Evolutionary conservation across 2,113 vertebrate species (phyloP), one percentile per base, ranked within the genome.

Genomic region (Tangachromis dhanisi): DNA sequence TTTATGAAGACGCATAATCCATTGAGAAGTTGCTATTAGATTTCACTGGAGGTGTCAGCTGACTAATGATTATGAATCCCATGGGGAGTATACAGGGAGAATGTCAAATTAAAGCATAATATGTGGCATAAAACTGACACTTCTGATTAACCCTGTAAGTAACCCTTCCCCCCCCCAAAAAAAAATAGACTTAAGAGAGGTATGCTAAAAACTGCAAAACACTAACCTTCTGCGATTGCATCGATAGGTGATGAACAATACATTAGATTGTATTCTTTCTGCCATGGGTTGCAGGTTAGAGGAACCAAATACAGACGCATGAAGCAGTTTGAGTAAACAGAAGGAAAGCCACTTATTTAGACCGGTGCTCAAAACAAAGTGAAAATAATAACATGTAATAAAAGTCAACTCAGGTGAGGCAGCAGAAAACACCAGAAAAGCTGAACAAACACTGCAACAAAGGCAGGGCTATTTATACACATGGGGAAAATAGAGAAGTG

Each of bases 91-190:
- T 31, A 61, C 26, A 61, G 8, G 57, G 57, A 31, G 16, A 16
- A 6, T 61, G 29, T 61, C 57, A 33, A 61, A 61, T 31, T 17
- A 61, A 61, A 61, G 14, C 57, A 31, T 61, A 61, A 33, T 61
- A 3, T 61, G 57, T 24, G 17, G 4, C 51, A 63, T 14, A 29
- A 80, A 53, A n/a, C 24, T 3, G 29, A 26, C 6, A 31, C 19
- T 29, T 45, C 47, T 35, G 11, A 31, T 12, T 11, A 26, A 40
- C 26, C 21, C 8, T 49, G 16, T 49, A 49, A 49, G 16, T 4
- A 47, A 4, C 1, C 13, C 2, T n/a, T n/a, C 7, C 14, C 8
- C 47, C 45, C 47, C 4, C 1, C 0, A 1, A 10, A 16, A 16
- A 17, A 8, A 57, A 16, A 57, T 5, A 16, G 24, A 5, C 55